Evolutionary conservation across 1,140 invertebrate genomes (phyloP), one percentile per base, ranked within the genome.

Genomic region (Drosophila sulfurigaster): DNA sequence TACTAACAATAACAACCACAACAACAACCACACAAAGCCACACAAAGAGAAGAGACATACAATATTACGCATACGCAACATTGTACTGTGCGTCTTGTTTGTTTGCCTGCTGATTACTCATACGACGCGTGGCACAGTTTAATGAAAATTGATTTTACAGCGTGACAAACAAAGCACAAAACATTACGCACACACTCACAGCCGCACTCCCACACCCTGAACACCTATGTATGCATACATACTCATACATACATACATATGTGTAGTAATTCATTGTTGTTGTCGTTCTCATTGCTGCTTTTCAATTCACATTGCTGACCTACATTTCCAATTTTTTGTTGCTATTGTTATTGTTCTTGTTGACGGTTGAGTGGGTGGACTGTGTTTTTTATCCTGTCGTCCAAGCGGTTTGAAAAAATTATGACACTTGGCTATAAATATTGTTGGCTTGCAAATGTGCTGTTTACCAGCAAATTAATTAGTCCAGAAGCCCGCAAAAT

Each of bases 101-200:
- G 67, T 68, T 86, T 75, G 75, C 78, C 48, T 57, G 66, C 78
- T 79, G 85, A 89, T 89, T 88, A 89, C 85, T 89, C 85, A 88
- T 85, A 88, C 75, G 81, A 78, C 75, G 75, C 70, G 75, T 79
- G 78, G 85, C 75, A 79, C 66, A 80, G 43, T 87, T 88, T 89
- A 75, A 89, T 89, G 85, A 79, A 89, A 88, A 88, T 88, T 88
- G 85, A 89, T 88, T 88, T 88, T 88, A 88, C 83, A 82, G 80
- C 78, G 83, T 75, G 77, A 77, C 82, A 82, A 87, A 80, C 43
- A 63, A 58, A 70, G 63, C 74, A 58, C 38, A 69, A 52, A 64
- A 38, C 25, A 60, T 30, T 16, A 38, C 75, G 69, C 63, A 69
- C 70, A 72, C 63, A 69, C 20, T 11, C 54, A 25, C 15, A n/a